Conservation (phyloP, 2,797 vertebrate species). For the Sebastes steindachneri region DNA sequence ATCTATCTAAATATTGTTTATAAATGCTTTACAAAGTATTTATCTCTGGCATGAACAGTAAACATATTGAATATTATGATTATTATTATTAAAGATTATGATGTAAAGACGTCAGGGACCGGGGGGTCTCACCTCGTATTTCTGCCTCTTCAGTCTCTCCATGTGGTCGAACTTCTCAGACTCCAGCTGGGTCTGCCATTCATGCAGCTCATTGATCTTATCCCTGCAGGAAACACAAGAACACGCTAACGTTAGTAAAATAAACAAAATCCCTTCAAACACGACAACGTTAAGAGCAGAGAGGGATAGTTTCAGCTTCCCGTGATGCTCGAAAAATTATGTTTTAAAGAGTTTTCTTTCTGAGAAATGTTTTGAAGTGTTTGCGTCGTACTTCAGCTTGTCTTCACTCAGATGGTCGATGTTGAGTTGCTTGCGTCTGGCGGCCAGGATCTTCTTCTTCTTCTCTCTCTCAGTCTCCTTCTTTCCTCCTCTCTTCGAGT, state of each 20-base stretch:
- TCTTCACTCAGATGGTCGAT: conserved; percentile 96
- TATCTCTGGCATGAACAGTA: not conserved
- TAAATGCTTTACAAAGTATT: no score
- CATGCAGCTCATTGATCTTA: conserved; percentile 94
- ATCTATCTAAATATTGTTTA: no score
- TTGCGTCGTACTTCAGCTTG: conserved; percentile 88
- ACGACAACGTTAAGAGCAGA: not conserved
- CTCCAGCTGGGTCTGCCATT: conserved; percentile 91
- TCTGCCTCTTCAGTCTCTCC: conserved; percentile 97
- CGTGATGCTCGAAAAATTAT: not conserved
- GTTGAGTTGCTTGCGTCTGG: conserved; percentile 94
- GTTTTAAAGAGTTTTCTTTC: no score
- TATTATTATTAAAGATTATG: not conserved
- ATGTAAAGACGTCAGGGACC: no score
- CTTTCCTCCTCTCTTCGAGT: conserved; percentile 96
- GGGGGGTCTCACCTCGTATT: conserved; percentile 91
- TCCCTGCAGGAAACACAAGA: conserved; percentile 81
- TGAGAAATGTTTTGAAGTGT: no score
- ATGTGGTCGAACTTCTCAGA: conserved; percentile 94
- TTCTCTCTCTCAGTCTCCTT: conserved; percentile 98
- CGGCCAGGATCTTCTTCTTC: conserved; percentile 97
- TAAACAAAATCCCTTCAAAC: rapidly evolving
- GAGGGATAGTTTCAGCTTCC: not conserved
- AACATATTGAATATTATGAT: not conserved
- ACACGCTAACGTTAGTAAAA: not conserved